These are phyloP conservation scores for Cryptus viduatorius DNA, from an alignment of 2,888 invertebrate species.

Conservation along the genomic window DNA sequence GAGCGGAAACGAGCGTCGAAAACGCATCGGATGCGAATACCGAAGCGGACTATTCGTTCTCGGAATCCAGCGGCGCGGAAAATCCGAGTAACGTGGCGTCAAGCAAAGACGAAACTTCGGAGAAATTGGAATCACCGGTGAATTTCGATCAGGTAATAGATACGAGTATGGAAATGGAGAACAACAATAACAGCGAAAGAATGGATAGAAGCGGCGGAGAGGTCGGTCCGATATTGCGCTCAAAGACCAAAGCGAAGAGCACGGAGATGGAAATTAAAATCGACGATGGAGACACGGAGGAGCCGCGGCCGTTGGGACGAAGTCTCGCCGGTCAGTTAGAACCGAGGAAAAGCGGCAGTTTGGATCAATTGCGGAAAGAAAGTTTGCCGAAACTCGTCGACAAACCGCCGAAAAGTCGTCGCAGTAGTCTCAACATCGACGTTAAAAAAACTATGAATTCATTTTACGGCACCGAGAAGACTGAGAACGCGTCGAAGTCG, in stretches of 20 bases:
- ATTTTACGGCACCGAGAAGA: conserved; percentile 77
- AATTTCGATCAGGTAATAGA: conserved; percentile 74
- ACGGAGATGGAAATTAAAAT: conserved; percentile 72
- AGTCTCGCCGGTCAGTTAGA: conserved; percentile 56
- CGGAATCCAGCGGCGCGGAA: conserved; percentile 76
- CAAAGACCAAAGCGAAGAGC: conserved; percentile 82
- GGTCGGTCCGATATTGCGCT: conserved; percentile 81
- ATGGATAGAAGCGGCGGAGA: conserved; percentile 74
- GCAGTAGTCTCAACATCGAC: conserved; percentile 82
- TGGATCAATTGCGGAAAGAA: conserved; percentile 79
- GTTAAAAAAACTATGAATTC: conserved; percentile 80
- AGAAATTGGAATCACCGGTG: conserved; percentile 7
- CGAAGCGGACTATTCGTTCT: conserved; percentile 77
- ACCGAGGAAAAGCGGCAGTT: conserved; percentile 65
- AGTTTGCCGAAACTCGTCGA: conserved; percentile 76
- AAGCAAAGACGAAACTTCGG: conserved; percentile 71
- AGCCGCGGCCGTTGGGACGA: conserved; percentile 62
- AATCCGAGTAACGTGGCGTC: conserved; percentile 64
- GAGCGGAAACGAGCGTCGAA: conserved; percentile 69
- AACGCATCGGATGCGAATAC: conserved; percentile 73
- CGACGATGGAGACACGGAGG: conserved; percentile 62
- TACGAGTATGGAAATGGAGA: conserved; percentile 76
- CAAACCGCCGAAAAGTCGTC: conserved; percentile 75
- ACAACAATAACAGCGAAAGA: conserved; percentile 82
- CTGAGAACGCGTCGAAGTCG: conserved; percentile 76